phyloP scores from a whole-genome alignment of 1,140 invertebrate genomes.

The Epicauta chinensis region DNA sequence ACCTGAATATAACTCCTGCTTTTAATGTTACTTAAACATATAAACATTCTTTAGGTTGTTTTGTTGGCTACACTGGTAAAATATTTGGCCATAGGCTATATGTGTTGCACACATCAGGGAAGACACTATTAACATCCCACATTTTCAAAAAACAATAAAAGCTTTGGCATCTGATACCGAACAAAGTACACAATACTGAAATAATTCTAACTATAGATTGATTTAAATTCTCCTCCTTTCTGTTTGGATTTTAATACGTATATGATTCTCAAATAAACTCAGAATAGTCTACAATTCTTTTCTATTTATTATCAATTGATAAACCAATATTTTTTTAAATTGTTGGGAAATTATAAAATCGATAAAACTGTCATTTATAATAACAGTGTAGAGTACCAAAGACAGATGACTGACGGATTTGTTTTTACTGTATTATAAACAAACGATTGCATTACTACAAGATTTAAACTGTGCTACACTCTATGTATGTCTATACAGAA shows the following conservation, averaged over 20 bases:
- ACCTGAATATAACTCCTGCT: constrained; percentile 20
- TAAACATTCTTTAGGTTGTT: constrained; percentile 16
- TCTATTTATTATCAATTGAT: too few relatives aligned
- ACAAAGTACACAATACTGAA: too few relatives aligned
- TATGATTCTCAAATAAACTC: too few relatives aligned
- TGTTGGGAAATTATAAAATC: too few relatives aligned
- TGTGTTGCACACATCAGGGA: too few relatives aligned
- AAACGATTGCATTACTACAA: constrained; percentile 33
- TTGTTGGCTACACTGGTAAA: constrained; percentile 14
- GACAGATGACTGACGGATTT: constrained; percentile 42
- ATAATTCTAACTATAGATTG: too few relatives aligned
- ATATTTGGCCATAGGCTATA: background rate
- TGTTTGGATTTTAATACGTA: background rate
- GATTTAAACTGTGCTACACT: constrained; percentile 2
- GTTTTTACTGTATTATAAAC: constrained; percentile 41
- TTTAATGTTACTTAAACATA: constrained; percentile 22
- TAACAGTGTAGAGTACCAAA: constrained; percentile 26
- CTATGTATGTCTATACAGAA: constrained; percentile 2
- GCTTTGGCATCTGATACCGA: too few relatives aligned
- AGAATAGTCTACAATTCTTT: too few relatives aligned
- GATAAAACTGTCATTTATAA: background rate
- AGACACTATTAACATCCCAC: too few relatives aligned
- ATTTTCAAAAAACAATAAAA: too few relatives aligned
- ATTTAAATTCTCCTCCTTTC: background rate
- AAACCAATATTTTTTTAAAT: too few relatives aligned